Conservation (phyloP, 2,888 invertebrate species). For the Melolontha melolontha region DNA sequence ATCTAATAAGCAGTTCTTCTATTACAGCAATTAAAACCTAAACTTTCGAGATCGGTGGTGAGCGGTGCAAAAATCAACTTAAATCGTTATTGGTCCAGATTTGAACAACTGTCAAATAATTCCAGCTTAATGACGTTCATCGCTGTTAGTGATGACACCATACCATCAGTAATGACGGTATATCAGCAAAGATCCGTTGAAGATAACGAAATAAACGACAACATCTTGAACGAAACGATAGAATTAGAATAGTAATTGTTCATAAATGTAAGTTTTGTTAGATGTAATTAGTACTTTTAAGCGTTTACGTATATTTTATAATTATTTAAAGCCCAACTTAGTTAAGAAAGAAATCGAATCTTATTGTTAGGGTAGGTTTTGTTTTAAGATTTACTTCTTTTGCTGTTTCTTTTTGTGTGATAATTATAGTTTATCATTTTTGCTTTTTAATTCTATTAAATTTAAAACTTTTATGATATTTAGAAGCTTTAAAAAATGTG, state of each 20-base stretch:
- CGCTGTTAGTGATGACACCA: constrained; percentile 63
- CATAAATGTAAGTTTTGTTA: not conserved
- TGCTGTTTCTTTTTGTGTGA: not conserved
- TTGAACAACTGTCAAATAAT: constrained; percentile 69
- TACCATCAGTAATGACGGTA: constrained; percentile 66
- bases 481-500: constrained; percentile 3
- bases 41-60: constrained; percentile 70
- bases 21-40: constrained; percentile 71
- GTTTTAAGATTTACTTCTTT: not conserved
- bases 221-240: constrained; percentile 70
- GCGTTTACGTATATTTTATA: not conserved
- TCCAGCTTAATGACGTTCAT: constrained; percentile 52
- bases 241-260: not conserved
- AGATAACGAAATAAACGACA: constrained; percentile 69
- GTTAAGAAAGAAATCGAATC: constrained; percentile 5
- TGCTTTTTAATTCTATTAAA: not conserved
- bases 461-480: not conserved
- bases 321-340: not conserved
- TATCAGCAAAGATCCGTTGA: constrained; percentile 51
- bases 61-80: constrained; percentile 73
- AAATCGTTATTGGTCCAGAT: constrained; percentile 75
- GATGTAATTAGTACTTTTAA: no score
- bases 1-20: constrained; percentile 48
- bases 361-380: constrained; percentile 17
- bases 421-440: not conserved